phyloP scores from a whole-genome alignment of 2,888 invertebrate genomes.

The Limnephilus marmoratus region DNA sequence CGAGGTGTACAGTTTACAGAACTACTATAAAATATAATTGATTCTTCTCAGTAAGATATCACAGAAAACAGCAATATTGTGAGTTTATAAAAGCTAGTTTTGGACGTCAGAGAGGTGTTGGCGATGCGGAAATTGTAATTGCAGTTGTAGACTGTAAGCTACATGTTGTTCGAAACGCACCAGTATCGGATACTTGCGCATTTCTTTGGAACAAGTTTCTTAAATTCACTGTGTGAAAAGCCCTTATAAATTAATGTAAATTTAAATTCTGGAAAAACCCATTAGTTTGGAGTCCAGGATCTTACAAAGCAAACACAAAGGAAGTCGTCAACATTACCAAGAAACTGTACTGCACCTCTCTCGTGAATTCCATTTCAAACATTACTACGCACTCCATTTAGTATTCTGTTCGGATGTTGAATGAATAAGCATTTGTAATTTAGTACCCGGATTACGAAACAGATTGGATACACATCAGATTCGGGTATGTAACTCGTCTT shows the following conservation, averaged over 20 bases:
- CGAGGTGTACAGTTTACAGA: too few relatives aligned
- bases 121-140: too few relatives aligned
- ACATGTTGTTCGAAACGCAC: too few relatives aligned
- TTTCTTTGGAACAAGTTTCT: too few relatives aligned
- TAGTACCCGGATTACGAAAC: conserved; percentile 23
- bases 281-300: background rate
- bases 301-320: background rate
- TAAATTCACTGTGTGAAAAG: background rate
- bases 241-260: background rate
- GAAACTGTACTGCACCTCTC: background rate
- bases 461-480: background rate
- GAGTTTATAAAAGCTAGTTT: too few relatives aligned
- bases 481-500: background rate
- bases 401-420: background rate
- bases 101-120: too few relatives aligned
- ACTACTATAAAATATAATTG: too few relatives aligned
- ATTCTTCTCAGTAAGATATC: too few relatives aligned
- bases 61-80: too few relatives aligned
- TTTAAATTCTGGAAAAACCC: background rate
- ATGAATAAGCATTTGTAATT: conserved; percentile 2
- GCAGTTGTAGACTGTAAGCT: too few relatives aligned
- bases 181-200: too few relatives aligned
- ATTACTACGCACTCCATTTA: background rate
- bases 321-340: background rate
- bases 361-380: background rate